Base-by-base conservation (phyloP, 2,113 vertebrate species). In the Labeo catla region DNA sequence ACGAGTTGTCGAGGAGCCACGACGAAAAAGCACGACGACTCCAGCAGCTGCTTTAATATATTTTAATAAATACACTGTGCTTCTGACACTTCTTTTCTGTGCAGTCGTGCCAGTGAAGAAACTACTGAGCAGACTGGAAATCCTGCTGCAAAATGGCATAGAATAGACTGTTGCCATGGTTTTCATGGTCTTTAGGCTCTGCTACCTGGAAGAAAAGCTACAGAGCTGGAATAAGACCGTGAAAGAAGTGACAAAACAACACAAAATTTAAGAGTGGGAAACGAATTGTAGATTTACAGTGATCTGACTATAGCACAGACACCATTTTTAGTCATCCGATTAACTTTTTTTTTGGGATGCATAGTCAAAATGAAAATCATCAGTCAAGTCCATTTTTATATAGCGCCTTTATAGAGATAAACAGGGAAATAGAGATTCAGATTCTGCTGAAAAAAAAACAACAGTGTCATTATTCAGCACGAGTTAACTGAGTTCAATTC, bases 101-200 rank as follows among this genome's bases (percentile, higher is more conserved):
- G 50, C 34, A 45, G 54, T 13, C 57, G n/a, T 57, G 68, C 15
- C 68, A 21, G 68, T 34, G 8, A 61, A 61, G 54, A 61, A 73
- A 73, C 12, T 57, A 72, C 63, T 70, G 65, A 47, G 65, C 66
- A 28, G 49, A 57, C 43, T 70, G 63, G 47, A 82, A 70, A 70
- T 82, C 81, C 47, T 70, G 19, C 49, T 54, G 19, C 61, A 70
- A 73, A 45, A 74, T 50, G 45, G 36, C 66, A 84, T 9, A 45
- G 65, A 84, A 84, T 23, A 59, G 68, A 73, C 82, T 59, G 82
- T 84, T 84, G 82, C 82, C 68, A 72, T 84, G 82, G 82, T 73
- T 84, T 84, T 84, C 63, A 45, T 63, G 77, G 54, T 80, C 77
- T 63, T 80, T 23, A 36, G 23, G 77, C 77, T 80, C 54, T 80